These are phyloP conservation scores for Lysiphlebus fabarum DNA, from an alignment of 1,140 invertebrate species.

Conservation along the genomic window DNA sequence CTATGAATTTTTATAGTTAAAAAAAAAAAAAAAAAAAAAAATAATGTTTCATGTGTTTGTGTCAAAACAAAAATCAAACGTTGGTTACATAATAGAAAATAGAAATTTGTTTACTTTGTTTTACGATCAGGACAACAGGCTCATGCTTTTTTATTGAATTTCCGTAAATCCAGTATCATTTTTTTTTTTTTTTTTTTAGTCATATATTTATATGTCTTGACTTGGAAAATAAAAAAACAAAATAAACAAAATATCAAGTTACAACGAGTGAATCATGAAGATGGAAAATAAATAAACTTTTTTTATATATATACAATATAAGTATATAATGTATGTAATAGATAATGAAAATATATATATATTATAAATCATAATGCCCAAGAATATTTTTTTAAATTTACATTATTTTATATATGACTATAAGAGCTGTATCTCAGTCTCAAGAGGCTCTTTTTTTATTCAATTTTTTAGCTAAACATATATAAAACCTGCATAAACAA, in stretches of 20 bases:
- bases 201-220: not conserved
- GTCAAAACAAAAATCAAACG: not conserved
- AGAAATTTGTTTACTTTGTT: conserved; percentile 53
- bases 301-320: not conserved
- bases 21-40: no score
- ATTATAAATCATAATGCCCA: conserved; percentile 22
- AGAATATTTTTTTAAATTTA: conserved; percentile 26
- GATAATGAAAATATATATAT: conserved; percentile 22
- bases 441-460: conserved; percentile 11
- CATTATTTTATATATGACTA: conserved; percentile 19
- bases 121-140: conserved; percentile 50
- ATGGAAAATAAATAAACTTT: not conserved
- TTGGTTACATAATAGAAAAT: conserved; percentile 12
- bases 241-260: not conserved
- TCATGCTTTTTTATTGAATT: conserved; percentile 51
- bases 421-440: not conserved
- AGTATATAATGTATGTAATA: conserved; percentile 1
- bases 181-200: conserved; percentile 1
- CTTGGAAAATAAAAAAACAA: no score
- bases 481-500: not conserved
- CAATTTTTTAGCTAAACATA: no score
- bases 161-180: conserved; percentile 33
- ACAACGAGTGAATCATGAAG: not conserved
- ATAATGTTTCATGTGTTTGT: not conserved
- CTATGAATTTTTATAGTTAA: no score